phyloP scores from a whole-genome alignment of 2,797 vertebrate genomes.

The Cirrhinus molitorella region DNA sequence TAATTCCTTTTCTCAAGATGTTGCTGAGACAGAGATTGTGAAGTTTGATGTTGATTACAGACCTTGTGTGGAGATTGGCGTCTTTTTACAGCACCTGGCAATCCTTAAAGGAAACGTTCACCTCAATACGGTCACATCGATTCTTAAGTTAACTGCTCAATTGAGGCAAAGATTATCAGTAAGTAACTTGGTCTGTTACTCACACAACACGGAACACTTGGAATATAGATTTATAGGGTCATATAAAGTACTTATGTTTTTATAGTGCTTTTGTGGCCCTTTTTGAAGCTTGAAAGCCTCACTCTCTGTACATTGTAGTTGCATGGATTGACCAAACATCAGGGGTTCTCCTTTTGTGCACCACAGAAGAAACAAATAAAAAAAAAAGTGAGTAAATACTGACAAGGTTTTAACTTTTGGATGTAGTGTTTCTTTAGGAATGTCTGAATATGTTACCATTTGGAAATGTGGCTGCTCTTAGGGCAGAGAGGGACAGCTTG shows the following conservation, averaged over 20 bases:
- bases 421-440: not conserved
- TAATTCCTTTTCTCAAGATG: not conserved
- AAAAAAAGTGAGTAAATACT: not conserved
- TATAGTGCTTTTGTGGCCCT: not conserved
- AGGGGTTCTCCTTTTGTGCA: not conserved
- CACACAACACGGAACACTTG: not conserved
- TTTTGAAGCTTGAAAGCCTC: not conserved
- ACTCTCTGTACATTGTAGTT: not conserved
- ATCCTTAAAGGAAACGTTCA: not conserved
- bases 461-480: not conserved
- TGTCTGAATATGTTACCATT: not conserved
- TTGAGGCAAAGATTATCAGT: not conserved
- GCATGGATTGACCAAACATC: not conserved
- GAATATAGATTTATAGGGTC: not conserved
- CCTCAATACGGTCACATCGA: not conserved
- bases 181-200: not conserved
- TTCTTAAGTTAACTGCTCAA: not conserved
- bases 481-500: slow-evolving; percentile 25
- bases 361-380: not conserved
- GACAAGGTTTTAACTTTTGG: not conserved
- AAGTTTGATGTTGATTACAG: slow-evolving; percentile 1
- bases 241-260: not conserved
- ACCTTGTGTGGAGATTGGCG: no score
- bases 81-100: not conserved
- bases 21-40: not conserved